A percentile compares a stretch with the other conserved stretches of the same genome.
phyloP scores from a whole-genome alignment of 2,888 invertebrate species.

The Limnephilus auricula region DNA sequence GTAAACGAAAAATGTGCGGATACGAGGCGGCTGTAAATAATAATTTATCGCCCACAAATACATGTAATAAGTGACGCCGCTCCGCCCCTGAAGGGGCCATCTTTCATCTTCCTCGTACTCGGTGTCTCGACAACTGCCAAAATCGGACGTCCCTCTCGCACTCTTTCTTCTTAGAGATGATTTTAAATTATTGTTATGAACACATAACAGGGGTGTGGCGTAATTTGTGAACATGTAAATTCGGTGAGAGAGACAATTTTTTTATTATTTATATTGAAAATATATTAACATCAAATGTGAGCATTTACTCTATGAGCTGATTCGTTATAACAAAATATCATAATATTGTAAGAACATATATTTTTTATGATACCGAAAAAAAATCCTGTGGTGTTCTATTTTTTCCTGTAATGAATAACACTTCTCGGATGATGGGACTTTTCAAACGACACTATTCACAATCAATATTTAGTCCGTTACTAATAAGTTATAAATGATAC shows the following conservation, averaged over 20 bases:
- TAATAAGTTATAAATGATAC: no score
- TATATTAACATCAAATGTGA: no score
- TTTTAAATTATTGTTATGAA: slow-evolving; percentile 35
- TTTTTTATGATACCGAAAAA: no score
- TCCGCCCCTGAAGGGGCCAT: background rate
- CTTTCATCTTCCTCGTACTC: background rate
- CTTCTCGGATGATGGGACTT: no score
- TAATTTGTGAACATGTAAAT: background rate
- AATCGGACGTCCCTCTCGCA: background rate
- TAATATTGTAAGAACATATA: no score
- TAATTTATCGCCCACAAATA: slow-evolving; percentile 59
- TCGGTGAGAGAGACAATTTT: background rate
- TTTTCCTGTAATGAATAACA: no score
- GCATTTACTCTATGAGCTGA: no score
- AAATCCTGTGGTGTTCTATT: no score
- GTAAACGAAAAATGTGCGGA: slow-evolving; percentile 58
- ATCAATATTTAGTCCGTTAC: no score
- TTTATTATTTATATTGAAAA: no score
- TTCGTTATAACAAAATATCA: no score
- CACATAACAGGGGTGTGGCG: background rate
- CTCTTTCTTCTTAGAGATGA: slow-evolving; percentile 9
- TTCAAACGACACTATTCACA: no score
- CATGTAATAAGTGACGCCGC: slow-evolving; percentile 52
- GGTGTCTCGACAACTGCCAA: background rate
- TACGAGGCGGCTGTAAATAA: slow-evolving; percentile 59